These are phyloP conservation scores for Porites rus DNA, from an alignment of 92 coral and sea anemone species.

Conservation along the genomic window DNA sequence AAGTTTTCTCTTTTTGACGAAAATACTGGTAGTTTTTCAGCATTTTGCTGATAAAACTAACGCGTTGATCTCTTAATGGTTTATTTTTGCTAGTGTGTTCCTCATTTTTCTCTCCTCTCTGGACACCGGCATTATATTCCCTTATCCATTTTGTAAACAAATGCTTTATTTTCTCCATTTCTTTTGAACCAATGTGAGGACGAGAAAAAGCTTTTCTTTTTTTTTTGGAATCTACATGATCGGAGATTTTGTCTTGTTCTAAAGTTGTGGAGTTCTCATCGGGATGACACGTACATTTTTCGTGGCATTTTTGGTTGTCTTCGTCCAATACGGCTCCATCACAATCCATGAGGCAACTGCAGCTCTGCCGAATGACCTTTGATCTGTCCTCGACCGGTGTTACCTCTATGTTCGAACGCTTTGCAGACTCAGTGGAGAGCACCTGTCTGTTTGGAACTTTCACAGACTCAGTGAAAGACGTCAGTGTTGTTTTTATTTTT, in stretches of 20 bases:
- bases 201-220: conserved; percentile 6
- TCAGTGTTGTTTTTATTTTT: background rate
- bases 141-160: conserved; percentile 66
- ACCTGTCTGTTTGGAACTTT: background rate
- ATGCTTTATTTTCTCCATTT: conserved; percentile 41
- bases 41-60: conserved; percentile 70
- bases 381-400: conserved; percentile 18
- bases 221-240: background rate
- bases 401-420: conserved; percentile 22
- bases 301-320: conserved; percentile 59
- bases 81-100: background rate
- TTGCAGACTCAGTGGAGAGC: background rate
- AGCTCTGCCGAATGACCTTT: conserved; percentile 63
- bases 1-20: conserved; percentile 61
- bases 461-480: background rate
- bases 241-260: background rate
- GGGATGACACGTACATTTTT: conserved; percentile 71
- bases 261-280: conserved; percentile 15
- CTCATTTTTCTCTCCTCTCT: background rate
- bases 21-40: conserved; percentile 73
- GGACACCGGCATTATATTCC: conserved; percentile 10
- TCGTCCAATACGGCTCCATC: conserved; percentile 14
- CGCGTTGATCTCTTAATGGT: conserved; percentile 43
- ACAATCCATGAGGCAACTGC: conserved; percentile 82
- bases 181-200: conserved; percentile 21